A percentile compares a stretch with the other conserved stretches of the same genome.
These are phyloP conservation scores for Labeo calbasu DNA, from an alignment of 2,797 vertebrate genomes.

Conservation along the genomic window DNA sequence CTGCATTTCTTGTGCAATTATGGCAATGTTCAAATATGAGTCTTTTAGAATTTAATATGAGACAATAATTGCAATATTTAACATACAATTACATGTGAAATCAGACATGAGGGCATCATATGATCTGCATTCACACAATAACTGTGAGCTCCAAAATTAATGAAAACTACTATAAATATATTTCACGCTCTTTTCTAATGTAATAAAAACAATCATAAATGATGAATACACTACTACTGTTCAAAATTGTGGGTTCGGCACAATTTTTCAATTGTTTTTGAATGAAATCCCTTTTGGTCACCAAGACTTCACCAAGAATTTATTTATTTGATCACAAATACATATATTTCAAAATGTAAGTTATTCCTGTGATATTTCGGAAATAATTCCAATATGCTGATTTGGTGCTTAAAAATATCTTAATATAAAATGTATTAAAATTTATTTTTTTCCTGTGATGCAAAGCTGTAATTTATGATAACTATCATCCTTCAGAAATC, in stretches of 20 bases:
- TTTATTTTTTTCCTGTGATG: no score
- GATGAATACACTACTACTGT: neutral
- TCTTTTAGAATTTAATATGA: neutral
- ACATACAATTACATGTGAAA: neutral
- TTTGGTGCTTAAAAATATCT: no score
- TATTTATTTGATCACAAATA: neutral
- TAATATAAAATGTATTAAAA: no score
- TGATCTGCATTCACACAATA: neutral
- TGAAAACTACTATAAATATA: neutral
- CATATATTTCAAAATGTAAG: neutral
- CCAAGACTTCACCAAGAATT: neutral
- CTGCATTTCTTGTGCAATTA: slow-evolving; percentile 12
- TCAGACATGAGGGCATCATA: neutral
- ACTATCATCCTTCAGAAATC: no score
- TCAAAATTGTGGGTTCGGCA: neutral
- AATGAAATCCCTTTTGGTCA: neutral
- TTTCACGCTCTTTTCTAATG: neutral
- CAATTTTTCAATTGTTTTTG: neutral
- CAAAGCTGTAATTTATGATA: no score
- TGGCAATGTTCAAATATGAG: neutral
- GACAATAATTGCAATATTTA: neutral
- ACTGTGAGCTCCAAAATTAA: neutral
- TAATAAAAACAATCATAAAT: neutral
- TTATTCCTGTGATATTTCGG: neutral
- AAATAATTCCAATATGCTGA: neutral